Conservation (phyloP, 2,888 invertebrate genomes). For the Zelleria hepariella region DNA sequence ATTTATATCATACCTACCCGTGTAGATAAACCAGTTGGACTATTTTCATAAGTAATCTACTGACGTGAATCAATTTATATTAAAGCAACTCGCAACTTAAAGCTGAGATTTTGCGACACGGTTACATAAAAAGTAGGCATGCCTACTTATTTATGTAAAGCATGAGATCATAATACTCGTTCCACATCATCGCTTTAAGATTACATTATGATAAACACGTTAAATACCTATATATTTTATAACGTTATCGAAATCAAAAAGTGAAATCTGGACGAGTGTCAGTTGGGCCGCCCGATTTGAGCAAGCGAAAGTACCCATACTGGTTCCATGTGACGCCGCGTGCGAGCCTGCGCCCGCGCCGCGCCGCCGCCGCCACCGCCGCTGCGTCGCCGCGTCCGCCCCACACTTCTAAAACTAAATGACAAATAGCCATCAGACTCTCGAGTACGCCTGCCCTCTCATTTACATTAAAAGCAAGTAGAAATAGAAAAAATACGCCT, state of each 20-base stretch:
- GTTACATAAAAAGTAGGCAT: slow-evolving; percentile 15
- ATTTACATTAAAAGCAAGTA: not conserved
- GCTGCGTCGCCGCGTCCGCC: not conserved
- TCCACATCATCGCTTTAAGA: not conserved
- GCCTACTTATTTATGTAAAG: not conserved
- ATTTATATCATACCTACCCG: not conserved
- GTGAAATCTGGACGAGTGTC: slow-evolving; percentile 55
- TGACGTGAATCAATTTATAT: not conserved
- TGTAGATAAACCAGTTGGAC: not conserved
- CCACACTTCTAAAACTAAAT: not conserved
- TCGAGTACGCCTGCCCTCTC: not conserved
- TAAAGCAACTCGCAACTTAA: slow-evolving; percentile 22
- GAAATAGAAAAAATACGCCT: not conserved
- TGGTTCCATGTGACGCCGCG: slow-evolving; percentile 29
- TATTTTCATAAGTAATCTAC: not conserved
- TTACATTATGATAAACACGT: not conserved
- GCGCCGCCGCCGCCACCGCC: too few species aligned
- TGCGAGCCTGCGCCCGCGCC: not conserved
- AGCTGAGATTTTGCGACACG: slow-evolving; percentile 38
- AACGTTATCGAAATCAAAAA: slow-evolving; percentile 35
- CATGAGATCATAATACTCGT: not conserved
- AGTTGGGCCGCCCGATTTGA: slow-evolving; percentile 44
- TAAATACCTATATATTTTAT: slow-evolving; percentile 2
- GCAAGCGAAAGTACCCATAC: slow-evolving; percentile 64
- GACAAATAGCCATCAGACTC: not conserved